Base-by-base conservation (phyloP, 2,113 vertebrate species). In the Drymodes brunneopygia region DNA sequence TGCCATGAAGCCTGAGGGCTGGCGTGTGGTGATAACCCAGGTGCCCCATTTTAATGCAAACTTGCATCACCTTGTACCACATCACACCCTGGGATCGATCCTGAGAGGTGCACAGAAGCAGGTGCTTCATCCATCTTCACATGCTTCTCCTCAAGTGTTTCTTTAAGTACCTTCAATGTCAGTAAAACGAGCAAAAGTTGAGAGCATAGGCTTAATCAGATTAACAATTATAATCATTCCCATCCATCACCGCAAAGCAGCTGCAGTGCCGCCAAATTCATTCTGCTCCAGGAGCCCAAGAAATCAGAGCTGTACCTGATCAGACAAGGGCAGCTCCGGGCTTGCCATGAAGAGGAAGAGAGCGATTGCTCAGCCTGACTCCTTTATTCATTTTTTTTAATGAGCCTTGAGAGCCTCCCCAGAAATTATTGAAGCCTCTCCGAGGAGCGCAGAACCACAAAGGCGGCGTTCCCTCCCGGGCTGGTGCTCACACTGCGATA, bases 401-500 rank as follows among this genome's bases (percentile, higher is more conserved):
- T 84, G 64, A 72, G 61, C 48, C 45, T 71, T 91, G 67, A 81
- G 57, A 89, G 67, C 66, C 64, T 92, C 73, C 75, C 82, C 35
- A 35, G 82, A 38, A 90, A 40, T 90, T 47, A 73, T 33, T 21
- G 57, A 56, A 61, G 66, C 66, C 54, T 65, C 74, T 69, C 61
- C 0, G 4, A 84, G 78, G 80, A 81, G 69, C 1, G 9, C 69
- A 47, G 88, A 0, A 0, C 47, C 0, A 0, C 36, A 16, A 38
- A 71, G 65, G 79, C 60, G 86, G 72, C 0, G 0, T 79, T 90
- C 56, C 35, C 54, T 84, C 67, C 48, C 0, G 1, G 51, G 42
- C 62, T 27, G 81, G 9, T 48, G 69, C 84, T 86, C 56, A 25
- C 0, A 0, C 58, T 35, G 74, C 0, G 1, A 4, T 50, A 60